Evolutionary conservation across 2,797 vertebrate species (phyloP).

Genomic region (Rallus crepitans): DNA sequence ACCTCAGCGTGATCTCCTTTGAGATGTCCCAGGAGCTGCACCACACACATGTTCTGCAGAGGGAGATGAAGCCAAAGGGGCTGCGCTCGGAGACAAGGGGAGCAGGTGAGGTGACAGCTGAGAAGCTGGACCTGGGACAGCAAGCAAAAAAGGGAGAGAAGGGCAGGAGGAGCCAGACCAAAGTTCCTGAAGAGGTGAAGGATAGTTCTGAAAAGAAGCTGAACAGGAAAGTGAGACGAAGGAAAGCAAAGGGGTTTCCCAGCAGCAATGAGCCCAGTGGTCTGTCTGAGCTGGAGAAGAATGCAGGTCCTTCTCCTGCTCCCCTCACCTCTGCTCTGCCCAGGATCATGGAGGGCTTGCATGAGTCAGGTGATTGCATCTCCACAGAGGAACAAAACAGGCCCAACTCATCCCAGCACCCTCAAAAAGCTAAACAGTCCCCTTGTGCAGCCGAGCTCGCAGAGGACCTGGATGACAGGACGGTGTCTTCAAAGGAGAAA

Average conservation of each 20-base stretch:
- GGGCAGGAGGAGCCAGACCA: slow-evolving; percentile 46
- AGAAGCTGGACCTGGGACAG: neutral
- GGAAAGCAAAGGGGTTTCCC: slow-evolving; percentile 55
- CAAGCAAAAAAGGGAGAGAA: slow-evolving; percentile 61
- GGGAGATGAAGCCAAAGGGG: neutral
- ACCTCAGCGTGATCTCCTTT: neutral
- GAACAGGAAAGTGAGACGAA: slow-evolving; percentile 80
- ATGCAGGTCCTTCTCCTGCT: slow-evolving; percentile 71
- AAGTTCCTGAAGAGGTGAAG: slow-evolving; percentile 33
- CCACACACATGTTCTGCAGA: neutral
- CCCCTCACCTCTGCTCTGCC: slow-evolving; percentile 80
- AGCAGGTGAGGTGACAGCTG: accelerated
- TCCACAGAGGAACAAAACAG: neutral
- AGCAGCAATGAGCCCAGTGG: slow-evolving; percentile 47
- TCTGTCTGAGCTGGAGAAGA: slow-evolving; percentile 19
- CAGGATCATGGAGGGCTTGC: slow-evolving; percentile 5
- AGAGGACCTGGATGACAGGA: neutral
- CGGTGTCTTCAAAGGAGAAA: neutral
- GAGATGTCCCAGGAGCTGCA: slow-evolving; percentile 9
- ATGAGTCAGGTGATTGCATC: neutral
- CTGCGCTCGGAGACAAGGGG: accelerated
- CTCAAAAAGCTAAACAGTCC: neutral
- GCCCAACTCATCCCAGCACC: neutral
- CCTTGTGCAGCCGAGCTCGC: neutral
- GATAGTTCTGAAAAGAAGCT: slow-evolving; percentile 26